Base-by-base conservation (phyloP, 1,140 invertebrate genomes). In the Polyergus mexicanus region DNA sequence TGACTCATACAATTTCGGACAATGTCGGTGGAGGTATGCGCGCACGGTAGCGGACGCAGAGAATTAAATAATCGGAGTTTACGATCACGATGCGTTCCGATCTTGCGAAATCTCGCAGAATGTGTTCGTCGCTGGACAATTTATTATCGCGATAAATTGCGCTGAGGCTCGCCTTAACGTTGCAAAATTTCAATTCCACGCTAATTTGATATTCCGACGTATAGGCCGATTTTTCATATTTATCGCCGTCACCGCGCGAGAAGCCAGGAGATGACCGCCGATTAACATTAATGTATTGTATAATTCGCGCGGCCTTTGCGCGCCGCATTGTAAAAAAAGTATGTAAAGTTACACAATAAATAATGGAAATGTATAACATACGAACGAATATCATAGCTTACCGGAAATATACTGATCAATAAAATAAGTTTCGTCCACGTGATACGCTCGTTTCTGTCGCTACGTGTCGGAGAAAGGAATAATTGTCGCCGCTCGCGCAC, bases 281-380 rank as follows among this genome's bases (percentile, higher is more conserved):
- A 86, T 78, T 83, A 80, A 76, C 85, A 62, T 65, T 68, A n/a
- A n/a, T n/a, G n/a, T n/a, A n/a, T n/a, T n/a, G n/a, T 69, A 62
- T 89, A 87, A 89, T 54, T 58, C 47, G 32, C 62, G 16, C 19
- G 76, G 28, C 88, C 88, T 89, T 85, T 10, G 22, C 62, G 25
- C 7, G 16, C 3, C 44, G 11, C 44, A 19, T 13, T 44, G 41
- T 44, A 51, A 51, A 51, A 51, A 16, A 51, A 47, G 1, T 19
- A 51, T 51, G 10, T 19, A 51, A 51, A 19, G 19, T 51, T 51
- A 19, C 16, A 51, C 13, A 51, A 51, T 51, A 51, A 51, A 51
- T 51, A 51, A 51, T 47, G 4, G 16, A 51, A 51, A 51, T 51
- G 16, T 51, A 51, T 51, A 51, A 51, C 47, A 19, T 51, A 32